Evolutionary conservation across 1,140 invertebrate species (phyloP).

Genomic region (Tetranychus cinnabarinus): DNA sequence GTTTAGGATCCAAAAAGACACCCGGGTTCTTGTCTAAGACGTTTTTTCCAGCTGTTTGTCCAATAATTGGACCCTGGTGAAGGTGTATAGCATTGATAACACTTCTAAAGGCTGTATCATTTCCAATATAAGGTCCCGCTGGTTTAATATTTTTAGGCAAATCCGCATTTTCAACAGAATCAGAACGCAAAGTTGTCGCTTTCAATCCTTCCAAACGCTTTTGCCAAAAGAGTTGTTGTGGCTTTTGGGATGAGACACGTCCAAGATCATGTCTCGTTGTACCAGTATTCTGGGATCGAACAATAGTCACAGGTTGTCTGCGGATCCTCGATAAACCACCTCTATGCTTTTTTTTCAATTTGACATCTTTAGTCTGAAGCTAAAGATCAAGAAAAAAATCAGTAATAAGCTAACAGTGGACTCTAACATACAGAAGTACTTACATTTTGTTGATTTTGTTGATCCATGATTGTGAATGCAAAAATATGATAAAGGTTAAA

Average conservation of each 20-base stretch:
- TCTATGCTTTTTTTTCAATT: no score
- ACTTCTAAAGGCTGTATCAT: slow-evolving; percentile 67
- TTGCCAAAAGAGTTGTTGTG: slow-evolving; percentile 92
- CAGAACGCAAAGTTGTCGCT: slow-evolving; percentile 54
- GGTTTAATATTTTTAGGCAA: slow-evolving; percentile 60
- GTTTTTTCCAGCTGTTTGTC: slow-evolving; percentile 58
- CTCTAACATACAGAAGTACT: no score
- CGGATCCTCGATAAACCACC: no score
- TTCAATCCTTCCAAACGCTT: slow-evolving; percentile 74
- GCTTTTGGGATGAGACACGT: slow-evolving; percentile 44
- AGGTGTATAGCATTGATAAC: slow-evolving; percentile 63
- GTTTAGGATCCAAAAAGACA: slow-evolving; percentile 82
- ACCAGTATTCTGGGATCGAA: neutral
- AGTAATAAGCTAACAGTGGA: no score
- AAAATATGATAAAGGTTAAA: no score
- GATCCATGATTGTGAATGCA: no score
- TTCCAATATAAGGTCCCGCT: slow-evolving; percentile 70
- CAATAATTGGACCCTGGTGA: slow-evolving; percentile 50
- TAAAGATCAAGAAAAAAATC: no score
- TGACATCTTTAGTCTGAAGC: no score
- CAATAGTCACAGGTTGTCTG: no score
- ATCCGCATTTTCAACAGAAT: slow-evolving; percentile 48
- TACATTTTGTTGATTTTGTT: no score
- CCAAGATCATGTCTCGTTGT: no score
- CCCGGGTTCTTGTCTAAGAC: slow-evolving; percentile 73